These are phyloP conservation scores for Caenorhabditis wallacei DNA, from an alignment of 2,888 invertebrate species.

Conservation along the genomic window DNA sequence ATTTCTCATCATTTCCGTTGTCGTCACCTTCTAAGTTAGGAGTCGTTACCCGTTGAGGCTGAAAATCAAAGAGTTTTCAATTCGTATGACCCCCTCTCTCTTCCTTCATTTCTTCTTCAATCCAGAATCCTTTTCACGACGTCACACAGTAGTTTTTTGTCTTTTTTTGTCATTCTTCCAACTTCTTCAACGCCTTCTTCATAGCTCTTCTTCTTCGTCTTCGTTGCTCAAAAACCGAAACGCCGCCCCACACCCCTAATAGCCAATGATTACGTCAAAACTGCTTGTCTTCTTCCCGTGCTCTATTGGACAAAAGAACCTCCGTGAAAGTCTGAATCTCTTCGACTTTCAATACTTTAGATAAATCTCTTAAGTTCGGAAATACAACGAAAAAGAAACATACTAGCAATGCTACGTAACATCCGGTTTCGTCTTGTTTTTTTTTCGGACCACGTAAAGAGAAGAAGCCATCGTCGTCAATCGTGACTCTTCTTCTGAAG, in stretches of 20 bases:
- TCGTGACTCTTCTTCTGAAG: slow-evolving; percentile 29
- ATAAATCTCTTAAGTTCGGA: slow-evolving; percentile 35
- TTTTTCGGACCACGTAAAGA: slow-evolving; percentile 35
- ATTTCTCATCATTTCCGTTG: slow-evolving; percentile 50
- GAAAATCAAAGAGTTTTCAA: slow-evolving; percentile 43
- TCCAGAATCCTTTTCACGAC: slow-evolving; percentile 17
- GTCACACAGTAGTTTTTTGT: slow-evolving; percentile 58
- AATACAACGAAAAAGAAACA: slow-evolving; percentile 61
- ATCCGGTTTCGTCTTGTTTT: slow-evolving; percentile 67
- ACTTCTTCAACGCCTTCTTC: slow-evolving; percentile 15
- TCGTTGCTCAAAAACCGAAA: slow-evolving; percentile 57
- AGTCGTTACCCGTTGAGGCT: slow-evolving; percentile 42
- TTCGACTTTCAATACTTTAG: slow-evolving; percentile 1
- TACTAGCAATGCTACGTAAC: slow-evolving; percentile 58
- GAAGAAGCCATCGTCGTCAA: slow-evolving; percentile 31
- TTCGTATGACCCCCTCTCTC: slow-evolving; percentile 26
- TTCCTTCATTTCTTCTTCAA: slow-evolving; percentile 5
- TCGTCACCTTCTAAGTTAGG: slow-evolving; percentile 39
- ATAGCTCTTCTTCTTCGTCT: background rate
- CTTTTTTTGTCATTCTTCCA: slow-evolving; percentile 44
- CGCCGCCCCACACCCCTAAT: slow-evolving; percentile 51
- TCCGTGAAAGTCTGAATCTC: slow-evolving; percentile 42
- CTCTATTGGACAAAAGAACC: slow-evolving; percentile 54
- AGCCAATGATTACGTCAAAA: slow-evolving; percentile 65
- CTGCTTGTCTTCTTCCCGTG: slow-evolving; percentile 52